A percentile compares a stretch with the other conserved stretches of the same genome.
These are phyloP conservation scores for Pteropus rufus DNA, from an alignment of 2,797 vertebrate species.

Conservation along the genomic window DNA sequence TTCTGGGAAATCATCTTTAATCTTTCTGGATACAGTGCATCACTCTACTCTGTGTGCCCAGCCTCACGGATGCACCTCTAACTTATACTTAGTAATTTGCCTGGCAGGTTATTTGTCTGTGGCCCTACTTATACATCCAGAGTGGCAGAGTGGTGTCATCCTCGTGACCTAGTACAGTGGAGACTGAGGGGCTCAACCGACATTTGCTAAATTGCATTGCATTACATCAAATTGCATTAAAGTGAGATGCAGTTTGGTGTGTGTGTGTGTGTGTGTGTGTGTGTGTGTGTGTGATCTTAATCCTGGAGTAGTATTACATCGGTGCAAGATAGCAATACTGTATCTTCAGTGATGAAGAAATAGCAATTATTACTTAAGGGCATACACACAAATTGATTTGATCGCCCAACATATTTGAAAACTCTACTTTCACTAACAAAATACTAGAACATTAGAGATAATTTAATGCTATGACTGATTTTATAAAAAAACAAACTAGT, in stretches of 20 bases:
- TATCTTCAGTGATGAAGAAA: neutral
- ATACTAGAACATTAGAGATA: neutral
- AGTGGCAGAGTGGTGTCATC: neutral
- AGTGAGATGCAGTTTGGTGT: neutral
- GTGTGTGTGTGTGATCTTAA: neutral
- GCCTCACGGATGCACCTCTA: rapidly evolving
- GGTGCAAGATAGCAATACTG: neutral
- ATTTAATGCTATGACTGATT: neutral
- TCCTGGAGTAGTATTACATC: neutral
- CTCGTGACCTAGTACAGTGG: neutral
- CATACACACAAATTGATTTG: neutral
- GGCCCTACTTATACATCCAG: neutral
- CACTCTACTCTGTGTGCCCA: neutral
- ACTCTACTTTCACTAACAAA: neutral
- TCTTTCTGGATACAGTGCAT: neutral
- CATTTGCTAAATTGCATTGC: neutral
- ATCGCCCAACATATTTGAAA: neutral
- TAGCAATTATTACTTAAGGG: neutral
- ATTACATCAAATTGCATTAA: neutral
- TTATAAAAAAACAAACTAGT: neutral
- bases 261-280: neutral
- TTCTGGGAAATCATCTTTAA: neutral
- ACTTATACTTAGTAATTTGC: neutral
- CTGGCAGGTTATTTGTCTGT: neutral
- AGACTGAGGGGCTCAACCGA: neutral